Base-by-base conservation (phyloP, 2,113 vertebrate genomes). In the Stigmatopora nigra region DNA sequence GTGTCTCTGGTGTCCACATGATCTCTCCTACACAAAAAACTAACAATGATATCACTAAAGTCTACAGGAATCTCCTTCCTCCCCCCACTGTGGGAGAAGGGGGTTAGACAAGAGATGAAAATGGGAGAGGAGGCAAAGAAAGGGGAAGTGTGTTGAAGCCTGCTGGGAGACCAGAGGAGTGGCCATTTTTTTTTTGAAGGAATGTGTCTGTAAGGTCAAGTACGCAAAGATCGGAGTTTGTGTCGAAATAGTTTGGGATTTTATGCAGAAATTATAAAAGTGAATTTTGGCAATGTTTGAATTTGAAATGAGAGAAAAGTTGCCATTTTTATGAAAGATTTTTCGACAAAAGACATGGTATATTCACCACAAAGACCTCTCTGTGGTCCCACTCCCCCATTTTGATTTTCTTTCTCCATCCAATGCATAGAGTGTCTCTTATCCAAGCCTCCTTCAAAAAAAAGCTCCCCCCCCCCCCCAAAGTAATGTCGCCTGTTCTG, bases 11-110 rank as follows among this genome's bases (percentile, higher is more conserved):
- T 63, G 36, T 45, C 22, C 3, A 0, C 71, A 80, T 72, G 71
- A 79, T 67, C 44, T 0, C 15, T 25, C 60, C 67, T 71, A 64
- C 72, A 46, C 68, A 55, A 60, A 75, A 82, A 73, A 68, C 72
- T 81, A 81, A 86, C 84, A 84, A 77, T 79, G 78, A 82, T 83
- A 84, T 84, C 79, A 80, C 68, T 82, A 77, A 69, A 76, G 69
- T 67, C 78, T 74, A 64, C 15, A 52, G 78, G 56, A 80, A 78
- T 76, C 82, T 69, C 69, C 61, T 44, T 73, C 68, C 71, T 63
- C 82, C 82, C 81, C 84, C 81, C 78, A 78, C 70, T 4, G 77
- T 66, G 78, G 3, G 31, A 78, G 47, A 67, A 4, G 76, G 69
- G 71, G 69, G 70, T n/a, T n/a, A 81, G 75, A 17, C 31, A 59